These are phyloP conservation scores for Hycleus cichorii DNA, from an alignment of 1,140 invertebrate genomes.

Conservation along the genomic window DNA sequence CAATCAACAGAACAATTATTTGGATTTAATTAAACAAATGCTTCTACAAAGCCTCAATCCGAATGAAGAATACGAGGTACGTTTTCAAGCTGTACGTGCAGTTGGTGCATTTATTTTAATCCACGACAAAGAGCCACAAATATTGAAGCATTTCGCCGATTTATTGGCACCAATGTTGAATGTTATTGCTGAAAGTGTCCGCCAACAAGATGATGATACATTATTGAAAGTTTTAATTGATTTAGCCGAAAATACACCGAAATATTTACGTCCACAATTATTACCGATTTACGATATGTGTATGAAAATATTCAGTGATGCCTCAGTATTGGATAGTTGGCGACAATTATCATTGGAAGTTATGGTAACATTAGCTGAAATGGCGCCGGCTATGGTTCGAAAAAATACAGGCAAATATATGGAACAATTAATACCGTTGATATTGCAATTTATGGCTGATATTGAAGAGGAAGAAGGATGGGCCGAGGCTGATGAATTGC, in stretches of 20 bases:
- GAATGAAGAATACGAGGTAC: conserved; percentile 59
- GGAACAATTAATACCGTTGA: conserved; percentile 65
- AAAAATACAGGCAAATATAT: conserved; percentile 82
- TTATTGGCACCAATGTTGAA: conserved; percentile 63
- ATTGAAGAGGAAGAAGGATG: conserved; percentile 89
- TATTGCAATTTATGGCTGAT: conserved; percentile 95
- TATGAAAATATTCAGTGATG: conserved; percentile 74
- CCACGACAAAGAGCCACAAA: conserved; percentile 80
- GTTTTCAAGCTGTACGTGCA: conserved; percentile 76
- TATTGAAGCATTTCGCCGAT: conserved; percentile 83
- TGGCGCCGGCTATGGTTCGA: conserved; percentile 89
- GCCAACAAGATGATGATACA: conserved; percentile 81
- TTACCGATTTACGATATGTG: conserved; percentile 84
- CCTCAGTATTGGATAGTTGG: conserved; percentile 74
- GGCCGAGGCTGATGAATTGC: conserved; percentile 68
- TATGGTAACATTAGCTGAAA: conserved; percentile 90
- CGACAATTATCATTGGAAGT: conserved; percentile 85
- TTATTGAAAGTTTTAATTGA: conserved; percentile 90
- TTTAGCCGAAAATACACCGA: conserved; percentile 85
- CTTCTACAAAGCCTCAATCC: conserved; percentile 71
- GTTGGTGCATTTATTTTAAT: conserved; percentile 82
- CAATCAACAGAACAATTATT: conserved; percentile 85
- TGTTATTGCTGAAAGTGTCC: conserved; percentile 71
- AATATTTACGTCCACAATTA: conserved; percentile 82
- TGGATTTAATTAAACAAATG: conserved; percentile 94